These are phyloP conservation scores for Lepidocyrtoides sp. DNA, from an alignment of 2,888 invertebrate genomes.

Conservation along the genomic window DNA sequence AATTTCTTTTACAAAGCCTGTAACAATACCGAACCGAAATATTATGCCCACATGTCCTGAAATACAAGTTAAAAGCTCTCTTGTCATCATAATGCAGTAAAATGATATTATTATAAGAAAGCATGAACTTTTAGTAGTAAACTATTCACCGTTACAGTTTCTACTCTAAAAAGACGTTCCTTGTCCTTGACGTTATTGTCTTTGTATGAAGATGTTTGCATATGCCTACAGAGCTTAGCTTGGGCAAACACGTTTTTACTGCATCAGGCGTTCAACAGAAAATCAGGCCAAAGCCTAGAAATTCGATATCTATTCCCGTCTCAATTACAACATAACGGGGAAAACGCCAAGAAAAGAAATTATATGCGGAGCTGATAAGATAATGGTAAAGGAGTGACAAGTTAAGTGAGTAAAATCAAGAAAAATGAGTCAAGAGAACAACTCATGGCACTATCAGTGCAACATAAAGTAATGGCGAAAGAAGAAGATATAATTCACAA, in stretches of 20 bases:
- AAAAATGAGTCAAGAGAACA: constrained; percentile 38
- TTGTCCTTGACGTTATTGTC: constrained; percentile 32
- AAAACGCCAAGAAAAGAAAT: neutral
- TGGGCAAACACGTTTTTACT: constrained; percentile 10
- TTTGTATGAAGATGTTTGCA: neutral
- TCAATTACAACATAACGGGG: constrained; percentile 28
- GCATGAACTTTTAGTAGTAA: neutral
- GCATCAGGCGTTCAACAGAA: neutral
- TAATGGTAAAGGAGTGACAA: constrained; percentile 54
- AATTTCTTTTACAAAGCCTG: constrained; percentile 40
- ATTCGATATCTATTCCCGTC: constrained; percentile 1
- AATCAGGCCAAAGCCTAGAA: neutral
- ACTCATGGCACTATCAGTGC: constrained; percentile 13
- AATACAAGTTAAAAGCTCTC: neutral
- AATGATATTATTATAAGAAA: constrained; percentile 29
- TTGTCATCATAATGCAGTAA: constrained; percentile 51
- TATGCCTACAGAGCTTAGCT: too few species aligned
- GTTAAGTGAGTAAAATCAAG: constrained; percentile 36
- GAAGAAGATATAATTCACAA: neutral
- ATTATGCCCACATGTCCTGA: neutral
- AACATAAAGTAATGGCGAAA: constrained; percentile 37
- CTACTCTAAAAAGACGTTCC: too few species aligned
- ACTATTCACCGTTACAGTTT: neutral
- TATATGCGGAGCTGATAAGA: constrained; percentile 17
- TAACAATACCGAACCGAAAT: neutral